Percentiles rank a stretch among this genome's conserved stretches.
Evolutionary conservation across 2,888 invertebrate genomes (phyloP).

Genomic region (Cylindroiulus punctatus): DNA sequence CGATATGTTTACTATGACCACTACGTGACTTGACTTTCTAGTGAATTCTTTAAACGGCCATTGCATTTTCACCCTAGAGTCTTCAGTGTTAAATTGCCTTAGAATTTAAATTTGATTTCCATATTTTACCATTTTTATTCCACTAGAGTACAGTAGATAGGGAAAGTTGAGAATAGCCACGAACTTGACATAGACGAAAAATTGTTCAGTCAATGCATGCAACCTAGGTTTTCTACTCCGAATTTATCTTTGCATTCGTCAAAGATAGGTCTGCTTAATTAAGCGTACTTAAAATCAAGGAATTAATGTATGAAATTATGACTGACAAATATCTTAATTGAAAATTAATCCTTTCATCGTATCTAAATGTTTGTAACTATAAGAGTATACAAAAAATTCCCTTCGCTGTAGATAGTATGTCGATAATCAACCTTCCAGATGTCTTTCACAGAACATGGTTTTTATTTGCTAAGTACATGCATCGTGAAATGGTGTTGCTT

Average conservation of each 20-base stretch:
- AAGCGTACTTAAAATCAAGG: neutral
- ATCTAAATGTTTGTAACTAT: too few species aligned
- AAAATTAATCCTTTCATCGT: too few species aligned
- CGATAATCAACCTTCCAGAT: neutral
- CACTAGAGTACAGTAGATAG: neutral
- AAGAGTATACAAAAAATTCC: too few species aligned
- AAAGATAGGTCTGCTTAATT: neutral
- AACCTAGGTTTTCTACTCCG: neutral
- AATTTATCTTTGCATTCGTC: neutral
- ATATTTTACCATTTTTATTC: constrained; percentile 42
- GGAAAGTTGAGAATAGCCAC: neutral
- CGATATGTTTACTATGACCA: constrained; percentile 7
- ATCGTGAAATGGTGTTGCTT: neutral
- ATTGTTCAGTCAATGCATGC: neutral
- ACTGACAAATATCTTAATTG: neutral
- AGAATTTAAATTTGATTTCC: constrained; percentile 38
- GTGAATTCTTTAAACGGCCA: constrained; percentile 10
- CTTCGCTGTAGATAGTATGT: neutral
- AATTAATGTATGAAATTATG: neutral
- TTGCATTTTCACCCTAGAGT: neutral
- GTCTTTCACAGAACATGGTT: neutral
- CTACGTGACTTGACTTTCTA: neutral
- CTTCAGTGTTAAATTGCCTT: constrained; percentile 10
- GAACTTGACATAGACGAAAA: constrained; percentile 16
- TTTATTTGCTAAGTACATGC: neutral